These are phyloP conservation scores for Ormia ochracea DNA, from an alignment of 2,888 invertebrate genomes.

Conservation along the genomic window DNA sequence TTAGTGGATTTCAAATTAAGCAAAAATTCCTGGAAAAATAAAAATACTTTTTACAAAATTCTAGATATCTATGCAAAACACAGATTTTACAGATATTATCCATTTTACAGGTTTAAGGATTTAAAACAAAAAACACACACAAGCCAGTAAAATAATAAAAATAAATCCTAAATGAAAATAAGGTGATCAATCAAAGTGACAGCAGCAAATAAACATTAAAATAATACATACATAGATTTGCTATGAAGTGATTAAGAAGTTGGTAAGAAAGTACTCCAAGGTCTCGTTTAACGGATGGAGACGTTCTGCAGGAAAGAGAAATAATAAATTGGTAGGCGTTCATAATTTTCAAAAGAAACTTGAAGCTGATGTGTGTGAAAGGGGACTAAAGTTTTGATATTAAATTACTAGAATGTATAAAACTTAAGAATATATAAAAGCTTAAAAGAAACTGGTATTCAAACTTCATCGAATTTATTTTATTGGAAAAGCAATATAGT, in stretches of 20 bases:
- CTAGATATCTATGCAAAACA: neutral
- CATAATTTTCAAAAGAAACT: too few species aligned
- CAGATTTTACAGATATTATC: neutral
- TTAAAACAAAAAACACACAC: slow-evolving; percentile 12
- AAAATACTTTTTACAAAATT: neutral
- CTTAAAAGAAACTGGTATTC: too few species aligned
- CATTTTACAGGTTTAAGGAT: neutral
- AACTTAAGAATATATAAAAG: too few species aligned
- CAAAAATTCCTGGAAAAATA: slow-evolving; percentile 36
- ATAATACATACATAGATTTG: neutral
- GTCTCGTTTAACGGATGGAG: too few species aligned
- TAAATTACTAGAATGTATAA: too few species aligned
- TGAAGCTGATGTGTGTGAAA: too few species aligned
- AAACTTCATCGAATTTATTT: too few species aligned
- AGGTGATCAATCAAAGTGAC: slow-evolving; percentile 57
- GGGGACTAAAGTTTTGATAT: too few species aligned
- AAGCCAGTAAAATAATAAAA: neutral
- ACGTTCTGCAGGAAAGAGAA: too few species aligned
- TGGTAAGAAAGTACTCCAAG: too few species aligned
- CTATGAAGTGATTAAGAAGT: neutral
- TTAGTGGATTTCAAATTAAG: neutral
- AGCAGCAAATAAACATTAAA: slow-evolving; percentile 4
- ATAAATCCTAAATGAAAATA: slow-evolving; percentile 35
- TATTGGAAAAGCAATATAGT: too few species aligned
- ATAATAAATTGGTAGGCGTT: too few species aligned